These are phyloP conservation scores for Ceratoteleas bidentatus DNA, from an alignment of 1,140 invertebrate species.

Conservation along the genomic window DNA sequence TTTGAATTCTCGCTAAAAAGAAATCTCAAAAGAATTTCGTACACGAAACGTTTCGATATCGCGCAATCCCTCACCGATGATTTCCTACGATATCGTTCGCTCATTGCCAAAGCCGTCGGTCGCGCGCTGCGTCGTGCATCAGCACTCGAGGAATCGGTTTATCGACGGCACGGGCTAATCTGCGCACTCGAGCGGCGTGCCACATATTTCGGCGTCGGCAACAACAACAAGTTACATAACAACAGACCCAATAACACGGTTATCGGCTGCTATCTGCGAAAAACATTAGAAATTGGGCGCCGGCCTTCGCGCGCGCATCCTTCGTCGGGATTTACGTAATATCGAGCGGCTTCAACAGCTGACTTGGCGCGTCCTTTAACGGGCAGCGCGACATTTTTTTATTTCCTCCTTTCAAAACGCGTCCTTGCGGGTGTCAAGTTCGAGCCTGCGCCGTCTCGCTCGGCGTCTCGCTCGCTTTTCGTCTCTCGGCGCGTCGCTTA, in stretches of 20 bases:
- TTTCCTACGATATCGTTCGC: too few relatives aligned
- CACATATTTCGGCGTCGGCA: constrained; percentile 16
- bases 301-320: constrained; percentile 45
- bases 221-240: constrained; percentile 57
- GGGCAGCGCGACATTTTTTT: constrained; percentile 75
- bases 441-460: constrained; percentile 71
- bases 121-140: constrained; percentile 11
- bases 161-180: constrained; percentile 29
- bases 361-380: constrained; percentile 78
- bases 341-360: constrained; percentile 74
- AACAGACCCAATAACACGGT: constrained; percentile 47
- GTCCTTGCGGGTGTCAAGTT: constrained; percentile 80
- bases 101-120: too few relatives aligned
- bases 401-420: constrained; percentile 81
- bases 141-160: constrained; percentile 4
- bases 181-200: constrained; percentile 25
- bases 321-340: constrained; percentile 62
- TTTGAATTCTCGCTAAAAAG: too few relatives aligned
- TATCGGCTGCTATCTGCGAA: constrained; percentile 39
- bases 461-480: constrained; percentile 20
- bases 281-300: constrained; percentile 40
- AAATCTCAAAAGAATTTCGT: too few relatives aligned
- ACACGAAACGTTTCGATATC: too few relatives aligned
- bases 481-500: constrained; percentile 65
- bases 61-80: too few relatives aligned